These are phyloP conservation scores for Nycticorax nycticorax DNA, from an alignment of 2,113 vertebrate genomes.

Conservation along the genomic window DNA sequence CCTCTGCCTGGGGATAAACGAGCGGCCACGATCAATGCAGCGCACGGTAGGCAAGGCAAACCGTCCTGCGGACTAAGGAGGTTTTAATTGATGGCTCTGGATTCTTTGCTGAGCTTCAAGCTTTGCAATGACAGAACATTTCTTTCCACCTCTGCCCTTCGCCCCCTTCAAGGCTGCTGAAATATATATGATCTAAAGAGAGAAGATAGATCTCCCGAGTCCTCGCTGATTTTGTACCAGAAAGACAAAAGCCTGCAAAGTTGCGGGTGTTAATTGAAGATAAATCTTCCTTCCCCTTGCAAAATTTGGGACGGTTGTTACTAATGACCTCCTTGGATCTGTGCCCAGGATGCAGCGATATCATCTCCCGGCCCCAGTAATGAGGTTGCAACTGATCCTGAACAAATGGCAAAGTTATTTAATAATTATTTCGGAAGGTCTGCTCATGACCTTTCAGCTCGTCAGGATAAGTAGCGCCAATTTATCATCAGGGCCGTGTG, in stretches of 20 bases:
- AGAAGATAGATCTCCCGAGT: background rate
- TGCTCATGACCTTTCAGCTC: slow-evolving; percentile 72
- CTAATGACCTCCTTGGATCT: slow-evolving; percentile 72
- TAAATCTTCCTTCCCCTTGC: slow-evolving; percentile 59
- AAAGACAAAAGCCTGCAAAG: slow-evolving; percentile 44
- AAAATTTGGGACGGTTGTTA: slow-evolving; percentile 66
- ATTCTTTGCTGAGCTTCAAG: slow-evolving; percentile 44
- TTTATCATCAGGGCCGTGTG: slow-evolving; percentile 50
- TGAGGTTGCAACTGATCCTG: slow-evolving; percentile 75
- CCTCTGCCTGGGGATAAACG: fast-evolving
- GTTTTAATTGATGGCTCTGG: background rate
- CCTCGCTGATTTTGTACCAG: slow-evolving; percentile 6
- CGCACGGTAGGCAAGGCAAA: fast-evolving
- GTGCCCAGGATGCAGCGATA: slow-evolving; percentile 69
- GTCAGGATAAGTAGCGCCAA: slow-evolving; percentile 60
- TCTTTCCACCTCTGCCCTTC: background rate
- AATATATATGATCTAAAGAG: background rate
- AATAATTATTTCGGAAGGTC: slow-evolving; percentile 73
- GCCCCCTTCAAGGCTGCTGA: slow-evolving; percentile 1
- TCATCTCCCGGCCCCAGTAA: slow-evolving; percentile 71
- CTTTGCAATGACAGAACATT: slow-evolving; percentile 20
- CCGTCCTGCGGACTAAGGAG: background rate
- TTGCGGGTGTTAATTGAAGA: slow-evolving; percentile 45
- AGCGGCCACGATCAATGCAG: background rate
- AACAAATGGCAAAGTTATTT: slow-evolving; percentile 78